These are phyloP conservation scores for Pomacea maculata DNA, from an alignment of 1,140 invertebrate species.

Conservation along the genomic window DNA sequence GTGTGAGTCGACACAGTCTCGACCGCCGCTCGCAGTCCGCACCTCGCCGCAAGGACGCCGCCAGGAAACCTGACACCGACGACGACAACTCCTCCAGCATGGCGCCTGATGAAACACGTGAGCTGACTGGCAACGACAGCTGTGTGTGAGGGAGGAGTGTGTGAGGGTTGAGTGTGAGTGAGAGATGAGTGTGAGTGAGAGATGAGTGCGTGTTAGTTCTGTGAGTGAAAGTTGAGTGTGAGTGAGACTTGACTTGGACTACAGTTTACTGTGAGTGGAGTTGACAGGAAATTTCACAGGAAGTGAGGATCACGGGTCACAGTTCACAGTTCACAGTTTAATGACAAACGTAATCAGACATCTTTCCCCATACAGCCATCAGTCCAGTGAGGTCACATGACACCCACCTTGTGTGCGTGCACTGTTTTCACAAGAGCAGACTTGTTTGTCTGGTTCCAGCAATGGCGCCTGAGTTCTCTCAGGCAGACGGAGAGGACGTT, in stretches of 20 bases:
- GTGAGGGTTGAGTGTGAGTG: not conserved
- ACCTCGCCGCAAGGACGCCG: constrained; percentile 4
- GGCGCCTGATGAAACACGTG: constrained; percentile 27
- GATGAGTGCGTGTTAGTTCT: not conserved
- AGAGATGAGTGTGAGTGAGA: not conserved
- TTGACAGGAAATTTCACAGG: not conserved
- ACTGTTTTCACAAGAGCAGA: no score
- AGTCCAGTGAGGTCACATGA: not conserved
- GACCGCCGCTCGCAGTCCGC: constrained; percentile 16
- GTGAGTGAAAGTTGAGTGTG: not conserved
- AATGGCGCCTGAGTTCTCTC: constrained; percentile 43
- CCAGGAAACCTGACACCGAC: constrained; percentile 13
- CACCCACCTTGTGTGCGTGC: not conserved
- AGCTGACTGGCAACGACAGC: constrained; percentile 1
- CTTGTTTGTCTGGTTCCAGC: constrained; percentile 24
- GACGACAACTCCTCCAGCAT: constrained; percentile 14
- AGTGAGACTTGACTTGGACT: not conserved
- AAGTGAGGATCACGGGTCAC: no score
- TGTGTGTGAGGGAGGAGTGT: not conserved
- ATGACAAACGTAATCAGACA: no score
- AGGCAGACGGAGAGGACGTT: constrained; percentile 22
- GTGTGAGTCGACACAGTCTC: constrained; percentile 2
- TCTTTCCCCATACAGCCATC: no score
- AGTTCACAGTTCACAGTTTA: no score
- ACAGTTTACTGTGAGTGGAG: not conserved